A percentile compares a stretch with the other conserved stretches of the same genome.
Evolutionary conservation across 1,140 invertebrate species (phyloP).

Genomic region (Belonocnema kinseyi): DNA sequence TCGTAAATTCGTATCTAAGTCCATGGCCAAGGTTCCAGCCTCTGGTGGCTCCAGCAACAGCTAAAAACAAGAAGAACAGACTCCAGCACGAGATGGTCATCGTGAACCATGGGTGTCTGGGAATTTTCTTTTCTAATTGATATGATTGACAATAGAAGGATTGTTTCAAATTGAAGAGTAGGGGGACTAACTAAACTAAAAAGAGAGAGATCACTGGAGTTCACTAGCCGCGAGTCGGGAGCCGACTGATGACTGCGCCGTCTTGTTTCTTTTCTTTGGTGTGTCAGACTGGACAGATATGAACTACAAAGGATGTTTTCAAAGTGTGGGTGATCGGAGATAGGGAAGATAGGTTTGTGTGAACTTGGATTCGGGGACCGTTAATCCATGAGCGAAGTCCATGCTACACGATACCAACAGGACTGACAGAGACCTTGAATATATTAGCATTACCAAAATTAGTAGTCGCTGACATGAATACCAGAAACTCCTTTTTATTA

Average conservation of each 20-base stretch:
- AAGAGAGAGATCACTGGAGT: slow-evolving; percentile 36
- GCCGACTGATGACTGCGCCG: slow-evolving; percentile 60
- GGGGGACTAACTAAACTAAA: slow-evolving; percentile 15
- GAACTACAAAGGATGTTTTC: slow-evolving; percentile 37
- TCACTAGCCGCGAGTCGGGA: slow-evolving; percentile 61
- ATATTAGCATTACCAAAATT: slow-evolving; percentile 7
- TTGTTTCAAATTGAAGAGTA: not conserved
- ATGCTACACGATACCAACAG: slow-evolving; percentile 53
- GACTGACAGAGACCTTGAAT: slow-evolving; percentile 15
- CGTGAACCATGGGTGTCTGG: not conserved
- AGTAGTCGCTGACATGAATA: slow-evolving; percentile 22
- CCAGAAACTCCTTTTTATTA: not conserved
- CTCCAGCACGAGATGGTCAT: slow-evolving; percentile 47
- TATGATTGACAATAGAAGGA: not conserved
- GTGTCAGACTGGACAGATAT: slow-evolving; percentile 42
- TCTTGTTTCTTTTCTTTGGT: slow-evolving; percentile 32
- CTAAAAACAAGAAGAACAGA: slow-evolving; percentile 61
- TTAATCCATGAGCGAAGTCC: slow-evolving; percentile 61
- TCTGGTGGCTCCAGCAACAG: slow-evolving; percentile 58
- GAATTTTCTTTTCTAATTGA: not conserved
- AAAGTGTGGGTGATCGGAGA: slow-evolving; percentile 3
- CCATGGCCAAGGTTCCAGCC: slow-evolving; percentile 66
- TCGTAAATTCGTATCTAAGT: slow-evolving; percentile 72
- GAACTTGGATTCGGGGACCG: slow-evolving; percentile 54
- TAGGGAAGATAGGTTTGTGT: slow-evolving; percentile 38